These are phyloP conservation scores for Bibio marci DNA, from an alignment of 2,888 invertebrate species.

Conservation along the genomic window DNA sequence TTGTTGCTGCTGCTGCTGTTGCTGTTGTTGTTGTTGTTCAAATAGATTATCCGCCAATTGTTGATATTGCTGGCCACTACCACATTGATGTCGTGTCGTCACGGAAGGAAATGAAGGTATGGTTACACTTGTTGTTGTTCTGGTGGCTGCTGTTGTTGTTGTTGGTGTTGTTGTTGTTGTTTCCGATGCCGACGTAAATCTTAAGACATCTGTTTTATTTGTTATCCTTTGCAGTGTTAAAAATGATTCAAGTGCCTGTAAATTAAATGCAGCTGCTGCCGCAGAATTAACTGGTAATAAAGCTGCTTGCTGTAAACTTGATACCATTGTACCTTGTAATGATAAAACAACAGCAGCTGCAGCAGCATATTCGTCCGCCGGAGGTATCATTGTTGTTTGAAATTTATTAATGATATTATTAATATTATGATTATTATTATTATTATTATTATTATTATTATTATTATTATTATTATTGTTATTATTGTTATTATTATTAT, in stretches of 20 bases:
- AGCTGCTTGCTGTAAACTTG: conserved; percentile 68
- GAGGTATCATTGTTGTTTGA: conserved; percentile 11
- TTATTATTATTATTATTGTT: no score
- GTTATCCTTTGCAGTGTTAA: conserved; percentile 66
- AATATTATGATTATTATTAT: no score
- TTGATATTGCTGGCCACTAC: conserved; percentile 7
- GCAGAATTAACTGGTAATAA: conserved; percentile 66
- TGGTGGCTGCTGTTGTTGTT: neutral
- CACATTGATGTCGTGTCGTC: neutral
- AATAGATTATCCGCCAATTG: neutral
- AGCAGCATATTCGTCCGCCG: conserved; percentile 36
- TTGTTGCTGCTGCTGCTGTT: conserved; percentile 9
- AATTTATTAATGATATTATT: neutral
- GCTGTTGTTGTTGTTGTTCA: conserved; percentile 6
- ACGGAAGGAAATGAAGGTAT: neutral
- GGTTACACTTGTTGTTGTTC: neutral
- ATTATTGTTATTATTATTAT: no score
- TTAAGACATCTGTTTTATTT: conserved; percentile 48
- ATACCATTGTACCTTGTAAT: conserved; percentile 70
- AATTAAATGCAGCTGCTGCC: conserved; percentile 66
- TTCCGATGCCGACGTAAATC: conserved; percentile 22
- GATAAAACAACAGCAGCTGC: conserved; percentile 57
- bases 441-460: no score
- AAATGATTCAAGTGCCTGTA: conserved; percentile 75
- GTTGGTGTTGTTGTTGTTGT: conserved; percentile 7